A percentile compares a stretch with the other conserved stretches of the same genome.
phyloP scores from a whole-genome alignment of 2,888 invertebrate genomes.

The Fabriciana adippe region DNA sequence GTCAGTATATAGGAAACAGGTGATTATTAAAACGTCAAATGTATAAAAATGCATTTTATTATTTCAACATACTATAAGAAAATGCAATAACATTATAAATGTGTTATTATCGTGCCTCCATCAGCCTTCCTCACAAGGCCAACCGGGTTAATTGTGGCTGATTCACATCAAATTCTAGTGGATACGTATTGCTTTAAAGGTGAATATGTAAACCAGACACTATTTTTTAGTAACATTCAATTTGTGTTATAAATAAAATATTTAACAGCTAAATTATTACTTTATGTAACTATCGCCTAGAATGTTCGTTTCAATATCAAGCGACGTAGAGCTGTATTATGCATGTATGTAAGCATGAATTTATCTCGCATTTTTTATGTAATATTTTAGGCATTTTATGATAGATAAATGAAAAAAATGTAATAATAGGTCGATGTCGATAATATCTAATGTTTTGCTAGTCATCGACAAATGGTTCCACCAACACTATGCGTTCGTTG shows the following conservation, averaged over 20 bases:
- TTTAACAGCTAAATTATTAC: background rate
- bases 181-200: constrained; percentile 36
- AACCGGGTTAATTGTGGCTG: constrained; percentile 42
- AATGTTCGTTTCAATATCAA: no score
- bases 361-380: no score
- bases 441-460: background rate
- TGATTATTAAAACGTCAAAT: constrained; percentile 38
- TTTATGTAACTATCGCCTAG: background rate
- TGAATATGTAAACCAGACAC: constrained; percentile 29
- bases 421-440: background rate
- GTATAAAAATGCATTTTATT: constrained; percentile 36
- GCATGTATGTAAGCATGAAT: no score
- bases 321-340: no score
- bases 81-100: constrained; percentile 44
- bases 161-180: constrained; percentile 42
- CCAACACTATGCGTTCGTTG: constrained; percentile 66
- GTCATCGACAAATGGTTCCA: constrained; percentile 1
- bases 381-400: no score
- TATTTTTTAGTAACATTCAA: constrained; percentile 15
- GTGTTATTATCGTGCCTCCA: constrained; percentile 40
- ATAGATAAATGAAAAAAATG: no score
- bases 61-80: constrained; percentile 34
- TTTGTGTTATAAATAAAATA: constrained; percentile 6
- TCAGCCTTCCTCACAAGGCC: constrained; percentile 46
- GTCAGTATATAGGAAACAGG: constrained; percentile 37